phyloP scores from a whole-genome alignment of 2,113 vertebrate species.

The Bufo bufo region DNA sequence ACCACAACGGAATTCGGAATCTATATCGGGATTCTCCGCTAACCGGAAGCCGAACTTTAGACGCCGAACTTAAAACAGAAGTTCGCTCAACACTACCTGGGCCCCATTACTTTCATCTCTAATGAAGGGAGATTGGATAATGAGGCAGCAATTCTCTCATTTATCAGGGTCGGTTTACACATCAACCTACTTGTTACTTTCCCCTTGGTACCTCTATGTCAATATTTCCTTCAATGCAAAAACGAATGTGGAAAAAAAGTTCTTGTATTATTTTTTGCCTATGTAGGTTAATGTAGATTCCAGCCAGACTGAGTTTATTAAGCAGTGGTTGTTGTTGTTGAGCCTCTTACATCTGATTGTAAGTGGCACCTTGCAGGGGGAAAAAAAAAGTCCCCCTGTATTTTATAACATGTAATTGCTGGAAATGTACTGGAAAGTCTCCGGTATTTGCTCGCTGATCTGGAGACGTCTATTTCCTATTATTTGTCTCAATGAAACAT shows the following conservation, averaged over 20 bases:
- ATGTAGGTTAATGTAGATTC: conserved; percentile 8
- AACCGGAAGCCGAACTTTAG: too few relatives aligned
- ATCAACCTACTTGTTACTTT: neutral
- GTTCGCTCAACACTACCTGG: too few relatives aligned
- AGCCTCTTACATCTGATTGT: conserved; percentile 40
- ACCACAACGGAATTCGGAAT: too few relatives aligned
- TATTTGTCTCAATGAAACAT: conserved; percentile 45
- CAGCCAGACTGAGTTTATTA: neutral
- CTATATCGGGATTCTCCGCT: too few relatives aligned
- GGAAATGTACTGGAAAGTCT: conserved; percentile 48
- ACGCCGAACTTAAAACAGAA: too few relatives aligned
- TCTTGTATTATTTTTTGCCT: neutral
- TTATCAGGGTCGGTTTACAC: neutral
- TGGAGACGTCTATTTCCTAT: conserved; percentile 27
- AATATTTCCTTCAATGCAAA: neutral
- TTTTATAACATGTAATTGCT: conserved; percentile 55
- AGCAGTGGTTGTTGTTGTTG: conserved; percentile 21
- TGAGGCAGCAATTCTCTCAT: neutral
- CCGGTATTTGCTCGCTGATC: neutral
- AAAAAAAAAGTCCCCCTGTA: conserved; percentile 18
- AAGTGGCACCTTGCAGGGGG: conserved; percentile 19
- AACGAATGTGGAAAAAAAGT: neutral
- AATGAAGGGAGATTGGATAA: neutral
- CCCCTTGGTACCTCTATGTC: neutral
- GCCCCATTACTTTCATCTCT: too few relatives aligned